Evolutionary conservation across 2,888 invertebrate species (phyloP).

Genomic region (Sesia apiformis): DNA sequence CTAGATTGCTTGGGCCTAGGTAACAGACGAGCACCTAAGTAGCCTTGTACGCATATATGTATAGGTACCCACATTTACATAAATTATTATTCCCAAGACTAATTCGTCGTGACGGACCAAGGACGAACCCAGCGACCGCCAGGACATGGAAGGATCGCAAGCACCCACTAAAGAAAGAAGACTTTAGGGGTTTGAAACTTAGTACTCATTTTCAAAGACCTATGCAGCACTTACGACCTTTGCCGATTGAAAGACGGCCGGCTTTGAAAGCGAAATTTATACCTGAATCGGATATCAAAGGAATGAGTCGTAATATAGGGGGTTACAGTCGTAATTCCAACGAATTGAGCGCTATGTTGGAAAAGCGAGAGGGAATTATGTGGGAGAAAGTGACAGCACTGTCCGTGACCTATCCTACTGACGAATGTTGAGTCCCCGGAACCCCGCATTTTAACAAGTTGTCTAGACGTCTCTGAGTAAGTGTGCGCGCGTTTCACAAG

Average conservation of each 20-base stretch:
- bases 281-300: conserved; percentile 28
- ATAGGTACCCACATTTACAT: conserved; percentile 53
- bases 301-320: background rate
- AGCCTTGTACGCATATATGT: background rate
- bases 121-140: conserved; percentile 43
- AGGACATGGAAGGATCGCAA: conserved; percentile 47
- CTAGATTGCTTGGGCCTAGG: no score
- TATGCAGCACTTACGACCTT: conserved; percentile 29
- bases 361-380: conserved; percentile 24
- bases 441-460: conserved; percentile 65
- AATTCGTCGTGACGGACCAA: conserved; percentile 69
- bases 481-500: conserved; percentile 2
- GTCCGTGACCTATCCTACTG: conserved; percentile 75
- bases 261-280: conserved; percentile 72
- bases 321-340: conserved; percentile 25
- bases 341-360: conserved; percentile 14
- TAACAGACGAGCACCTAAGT: background rate
- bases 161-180: background rate
- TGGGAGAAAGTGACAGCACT: conserved; percentile 38
- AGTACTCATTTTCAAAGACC: background rate
- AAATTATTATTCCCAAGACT: conserved; percentile 70
- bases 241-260: conserved; percentile 13
- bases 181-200: background rate
- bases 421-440: conserved; percentile 71
- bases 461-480: conserved; percentile 51